Evolutionary conservation across 2,888 invertebrate species (phyloP).

Genomic region (Steromphala cineraria): DNA sequence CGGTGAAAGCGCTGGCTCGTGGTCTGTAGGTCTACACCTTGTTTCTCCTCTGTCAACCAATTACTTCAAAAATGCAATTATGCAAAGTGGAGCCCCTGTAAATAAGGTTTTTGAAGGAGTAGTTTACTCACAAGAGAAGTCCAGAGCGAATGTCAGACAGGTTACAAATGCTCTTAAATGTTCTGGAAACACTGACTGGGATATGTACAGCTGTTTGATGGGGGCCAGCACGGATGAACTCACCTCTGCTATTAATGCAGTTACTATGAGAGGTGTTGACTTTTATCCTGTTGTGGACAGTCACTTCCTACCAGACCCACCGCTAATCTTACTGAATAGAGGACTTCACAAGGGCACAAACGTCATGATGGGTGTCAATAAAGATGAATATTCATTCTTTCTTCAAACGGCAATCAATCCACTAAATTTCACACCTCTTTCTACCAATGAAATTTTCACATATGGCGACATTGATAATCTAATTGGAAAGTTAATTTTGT

Average conservation of each 20-base stretch:
- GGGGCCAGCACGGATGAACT: background rate
- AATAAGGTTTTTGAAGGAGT: too few relatives aligned
- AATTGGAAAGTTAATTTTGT: too few relatives aligned
- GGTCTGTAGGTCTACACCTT: background rate
- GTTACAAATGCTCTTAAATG: background rate
- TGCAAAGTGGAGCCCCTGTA: background rate
- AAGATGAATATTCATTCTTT: too few relatives aligned
- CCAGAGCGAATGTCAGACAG: background rate
- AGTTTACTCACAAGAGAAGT: too few relatives aligned
- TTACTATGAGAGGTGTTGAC: background rate
- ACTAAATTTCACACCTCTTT: too few relatives aligned
- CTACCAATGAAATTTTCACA: background rate
- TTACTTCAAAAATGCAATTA: background rate
- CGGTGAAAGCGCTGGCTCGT: background rate
- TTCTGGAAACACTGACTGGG: background rate
- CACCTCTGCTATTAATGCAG: background rate
- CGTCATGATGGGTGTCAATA: background rate
- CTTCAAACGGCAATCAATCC: background rate
- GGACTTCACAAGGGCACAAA: background rate
- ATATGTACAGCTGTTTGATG: background rate
- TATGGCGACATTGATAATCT: too few relatives aligned
- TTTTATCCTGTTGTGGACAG: background rate
- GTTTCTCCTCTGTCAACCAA: background rate
- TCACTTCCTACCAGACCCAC: background rate
- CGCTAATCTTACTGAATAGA: background rate